Conservation (phyloP, 2,113 vertebrate genomes). For the Anolis carolinensis region DNA sequence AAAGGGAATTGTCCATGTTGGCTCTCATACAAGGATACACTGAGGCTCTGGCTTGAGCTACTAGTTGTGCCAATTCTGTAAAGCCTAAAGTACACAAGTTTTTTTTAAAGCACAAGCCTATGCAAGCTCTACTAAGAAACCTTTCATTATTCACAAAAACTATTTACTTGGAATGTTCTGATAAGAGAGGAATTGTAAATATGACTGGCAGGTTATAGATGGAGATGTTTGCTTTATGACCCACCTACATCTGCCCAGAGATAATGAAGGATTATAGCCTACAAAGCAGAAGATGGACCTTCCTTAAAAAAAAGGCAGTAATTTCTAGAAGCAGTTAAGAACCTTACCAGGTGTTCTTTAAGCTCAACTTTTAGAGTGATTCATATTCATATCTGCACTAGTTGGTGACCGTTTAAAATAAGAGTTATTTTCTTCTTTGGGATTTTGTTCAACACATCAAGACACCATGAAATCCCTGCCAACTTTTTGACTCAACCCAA, state of each 20-base stretch:
- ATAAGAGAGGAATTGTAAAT: slow-evolving; percentile 62
- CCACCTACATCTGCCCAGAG: slow-evolving; percentile 46
- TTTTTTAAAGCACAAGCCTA: neutral
- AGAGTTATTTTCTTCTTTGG: neutral
- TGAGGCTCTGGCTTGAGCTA: slow-evolving; percentile 8
- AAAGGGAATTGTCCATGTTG: neutral
- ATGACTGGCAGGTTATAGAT: slow-evolving; percentile 60
- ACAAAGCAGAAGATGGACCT: neutral
- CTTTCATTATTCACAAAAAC: slow-evolving; percentile 45
- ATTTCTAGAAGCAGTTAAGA: neutral
- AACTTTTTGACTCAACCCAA: neutral
- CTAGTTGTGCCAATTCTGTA: slow-evolving; percentile 7
- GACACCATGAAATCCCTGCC: neutral
- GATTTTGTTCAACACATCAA: neutral
- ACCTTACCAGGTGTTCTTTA: neutral
- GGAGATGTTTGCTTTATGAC: slow-evolving; percentile 59
- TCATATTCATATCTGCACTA: neutral
- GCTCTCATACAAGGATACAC: neutral
- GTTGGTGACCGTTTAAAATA: neutral
- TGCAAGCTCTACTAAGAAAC: slow-evolving; percentile 31
- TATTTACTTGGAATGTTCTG: slow-evolving; percentile 54
- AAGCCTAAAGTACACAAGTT: neutral
- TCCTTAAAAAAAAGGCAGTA: slow-evolving; percentile 1
- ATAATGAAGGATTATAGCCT: slow-evolving; percentile 5
- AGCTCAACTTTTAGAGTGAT: neutral